Percentiles rank a stretch among this genome's conserved stretches.
These are phyloP conservation scores for Centroberyx gerrardi DNA, from an alignment of 2,797 vertebrate species.

Conservation along the genomic window DNA sequence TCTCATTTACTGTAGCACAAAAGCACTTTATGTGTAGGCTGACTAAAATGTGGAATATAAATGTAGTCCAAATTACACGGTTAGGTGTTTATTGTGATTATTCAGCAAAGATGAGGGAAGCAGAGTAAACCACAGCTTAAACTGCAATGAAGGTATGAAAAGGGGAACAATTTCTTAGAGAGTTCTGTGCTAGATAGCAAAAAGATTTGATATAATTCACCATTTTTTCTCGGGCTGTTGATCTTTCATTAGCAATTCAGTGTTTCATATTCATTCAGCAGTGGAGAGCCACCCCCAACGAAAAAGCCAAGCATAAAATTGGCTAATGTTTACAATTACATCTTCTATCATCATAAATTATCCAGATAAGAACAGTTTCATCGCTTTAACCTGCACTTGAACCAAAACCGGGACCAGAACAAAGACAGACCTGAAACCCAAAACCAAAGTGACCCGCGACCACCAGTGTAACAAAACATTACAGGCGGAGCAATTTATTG, in stretches of 20 bases:
- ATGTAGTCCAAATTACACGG: background rate
- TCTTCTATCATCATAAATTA: background rate
- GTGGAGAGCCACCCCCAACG: too few relatives aligned
- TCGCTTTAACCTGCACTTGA: background rate
- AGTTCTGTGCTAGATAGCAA: background rate
- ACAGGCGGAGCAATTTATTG: constrained; percentile 28
- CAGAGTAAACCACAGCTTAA: background rate
- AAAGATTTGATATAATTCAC: background rate
- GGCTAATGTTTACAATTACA: too few relatives aligned
- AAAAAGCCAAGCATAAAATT: too few relatives aligned
- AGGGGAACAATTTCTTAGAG: too few relatives aligned
- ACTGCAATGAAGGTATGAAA: too few relatives aligned
- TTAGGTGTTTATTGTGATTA: background rate
- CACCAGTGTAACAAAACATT: background rate
- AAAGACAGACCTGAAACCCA: background rate
- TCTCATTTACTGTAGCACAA: constrained; percentile 34
- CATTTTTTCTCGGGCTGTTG: background rate
- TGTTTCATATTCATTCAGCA: too few relatives aligned
- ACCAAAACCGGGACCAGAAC: background rate
- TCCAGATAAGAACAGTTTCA: background rate
- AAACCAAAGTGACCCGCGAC: constrained; percentile 8
- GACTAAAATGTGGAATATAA: too few relatives aligned
- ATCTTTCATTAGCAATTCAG: background rate
- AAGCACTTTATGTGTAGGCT: background rate
- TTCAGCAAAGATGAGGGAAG: background rate